Base-by-base conservation (phyloP, 1,140 invertebrate genomes). In the Temnothorax longispinosus region DNA sequence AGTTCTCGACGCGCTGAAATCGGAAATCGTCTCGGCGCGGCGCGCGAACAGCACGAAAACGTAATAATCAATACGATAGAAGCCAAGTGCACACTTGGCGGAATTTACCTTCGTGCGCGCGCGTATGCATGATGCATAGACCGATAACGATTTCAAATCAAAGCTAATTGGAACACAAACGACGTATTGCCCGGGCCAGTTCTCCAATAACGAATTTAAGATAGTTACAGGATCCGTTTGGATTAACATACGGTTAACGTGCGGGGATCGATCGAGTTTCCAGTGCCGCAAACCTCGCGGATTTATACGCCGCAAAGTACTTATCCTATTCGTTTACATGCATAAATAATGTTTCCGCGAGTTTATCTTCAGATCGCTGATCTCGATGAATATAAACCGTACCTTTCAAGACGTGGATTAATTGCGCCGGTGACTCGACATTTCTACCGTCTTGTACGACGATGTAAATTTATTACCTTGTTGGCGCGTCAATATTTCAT, bases 71-170 rank as follows among this genome's bases (percentile, higher is more conserved):
- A 75, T 72, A 60, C 41, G 52, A 5, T 21, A 13, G 56, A 74
- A 41, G n/a, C 67, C 8, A 3, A 27, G 11, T 65, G 44, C 44
- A 60, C 47, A 52, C 21, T 62, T 56, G 35, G 2, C 35, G 54
- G 54, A 32, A 81, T 41, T 71, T 6, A 62, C n/a, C 35, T 78
- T 64, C 50, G 11, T 56, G 74, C 47, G 58, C 47, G 58, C n/a
- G 4, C 27, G 67, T 32, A 58, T 67, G 64, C 76, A 86, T 78
- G 85, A 54, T 67, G 74, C 41, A 80, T 80, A 52, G 15, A 80
- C 60, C 69, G 62, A 84, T 84, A 88, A 67, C 69, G 87, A 88
- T 74, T 78, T 72, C 50, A 77, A 86, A 89, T 89, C 87, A n/a
- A 75, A 74, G 44, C 80, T 84, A 84, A 84, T 84, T 75, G 80